A percentile compares a stretch with the other conserved stretches of the same genome.
These are phyloP conservation scores for Crenuchus spilurus DNA, from an alignment of 2,797 vertebrate genomes.

Conservation along the genomic window DNA sequence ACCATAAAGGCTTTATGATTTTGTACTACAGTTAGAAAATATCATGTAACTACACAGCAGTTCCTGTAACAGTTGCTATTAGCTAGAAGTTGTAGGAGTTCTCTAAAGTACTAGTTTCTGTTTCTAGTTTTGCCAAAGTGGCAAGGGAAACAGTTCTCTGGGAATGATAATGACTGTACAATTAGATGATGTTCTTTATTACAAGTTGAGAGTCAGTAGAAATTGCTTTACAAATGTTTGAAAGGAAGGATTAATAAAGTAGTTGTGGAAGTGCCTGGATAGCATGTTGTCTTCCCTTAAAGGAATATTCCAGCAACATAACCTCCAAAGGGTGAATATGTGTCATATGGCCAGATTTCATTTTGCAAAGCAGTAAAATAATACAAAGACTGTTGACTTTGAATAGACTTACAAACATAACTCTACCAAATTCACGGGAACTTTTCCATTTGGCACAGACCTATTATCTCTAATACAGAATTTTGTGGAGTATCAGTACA, in stretches of 20 bases:
- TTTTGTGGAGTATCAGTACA: no score
- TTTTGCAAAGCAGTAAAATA: no score
- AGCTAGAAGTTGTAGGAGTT: not conserved
- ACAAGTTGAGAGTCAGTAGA: not conserved
- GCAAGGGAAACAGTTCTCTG: not conserved
- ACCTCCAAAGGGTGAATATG: no score
- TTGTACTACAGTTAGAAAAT: slow-evolving; percentile 29
- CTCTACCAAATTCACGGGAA: no score
- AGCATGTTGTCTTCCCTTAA: not conserved
- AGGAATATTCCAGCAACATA: no score
- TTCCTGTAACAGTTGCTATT: slow-evolving; percentile 24
- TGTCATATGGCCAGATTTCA: no score
- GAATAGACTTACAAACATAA: no score
- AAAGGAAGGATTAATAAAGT: not conserved
- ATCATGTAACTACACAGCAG: slow-evolving; percentile 20
- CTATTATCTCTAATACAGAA: no score
- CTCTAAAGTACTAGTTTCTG: slow-evolving; percentile 3
- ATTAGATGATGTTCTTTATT: not conserved
- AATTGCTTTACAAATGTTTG: not conserved
- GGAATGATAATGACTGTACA: not conserved
- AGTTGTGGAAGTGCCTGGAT: not conserved
- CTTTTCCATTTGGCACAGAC: no score
- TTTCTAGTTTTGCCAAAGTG: not conserved
- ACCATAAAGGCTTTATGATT: slow-evolving; percentile 41
- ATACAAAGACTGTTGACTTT: no score